Conservation (phyloP, 2,797 vertebrate genomes). For the Sebastes matsubarae region DNA sequence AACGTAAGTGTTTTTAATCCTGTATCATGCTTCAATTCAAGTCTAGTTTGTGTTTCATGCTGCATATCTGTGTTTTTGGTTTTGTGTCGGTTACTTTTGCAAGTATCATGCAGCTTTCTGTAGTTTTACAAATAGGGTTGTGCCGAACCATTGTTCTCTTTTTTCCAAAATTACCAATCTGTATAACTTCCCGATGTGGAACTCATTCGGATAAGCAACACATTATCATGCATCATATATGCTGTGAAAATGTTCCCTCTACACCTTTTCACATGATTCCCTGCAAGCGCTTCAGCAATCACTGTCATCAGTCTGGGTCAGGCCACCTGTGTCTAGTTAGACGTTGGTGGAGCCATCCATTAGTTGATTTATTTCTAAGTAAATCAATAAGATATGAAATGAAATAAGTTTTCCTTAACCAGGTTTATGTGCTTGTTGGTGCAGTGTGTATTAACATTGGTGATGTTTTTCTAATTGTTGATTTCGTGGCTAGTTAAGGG, state of each 20-base stretch:
- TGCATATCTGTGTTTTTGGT: not conserved
- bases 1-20: not conserved
- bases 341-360: fast-evolving
- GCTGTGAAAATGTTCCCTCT: not conserved
- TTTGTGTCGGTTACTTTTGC: not conserved
- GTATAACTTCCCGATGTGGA: not conserved
- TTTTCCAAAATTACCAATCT: not conserved
- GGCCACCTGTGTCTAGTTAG: not conserved
- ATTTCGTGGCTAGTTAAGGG: too few species aligned
- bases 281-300: not conserved
- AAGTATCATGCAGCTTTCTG: not conserved
- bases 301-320: not conserved
- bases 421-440: too few species aligned
- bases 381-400: not conserved
- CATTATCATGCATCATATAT: not conserved
- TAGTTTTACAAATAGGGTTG: not conserved
- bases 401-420: too few species aligned
- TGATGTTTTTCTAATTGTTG: too few species aligned
- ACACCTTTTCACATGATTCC: not conserved
- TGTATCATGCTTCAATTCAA: not conserved
- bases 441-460: too few species aligned
- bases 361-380: not conserved
- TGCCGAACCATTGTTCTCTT: not conserved
- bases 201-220: not conserved
- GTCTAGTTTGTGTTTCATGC: not conserved